These are phyloP conservation scores for Holothuria glaberrima DNA, from an alignment of 35 echinoderm and acorn worm genomes.

Conservation along the genomic window DNA sequence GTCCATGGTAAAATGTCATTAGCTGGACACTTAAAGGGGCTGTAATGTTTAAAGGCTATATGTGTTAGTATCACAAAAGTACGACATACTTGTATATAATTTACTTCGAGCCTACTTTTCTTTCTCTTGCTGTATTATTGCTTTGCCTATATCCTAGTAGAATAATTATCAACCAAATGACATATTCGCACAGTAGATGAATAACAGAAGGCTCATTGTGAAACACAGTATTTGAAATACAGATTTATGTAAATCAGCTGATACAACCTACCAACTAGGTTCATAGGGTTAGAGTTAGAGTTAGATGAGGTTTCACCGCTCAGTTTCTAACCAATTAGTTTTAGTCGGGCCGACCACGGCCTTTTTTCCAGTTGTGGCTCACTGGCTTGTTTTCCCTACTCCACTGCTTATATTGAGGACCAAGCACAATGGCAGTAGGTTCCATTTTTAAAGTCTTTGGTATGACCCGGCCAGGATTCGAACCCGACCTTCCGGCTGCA, in stretches of 20 bases:
- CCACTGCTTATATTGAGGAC: too few species aligned
- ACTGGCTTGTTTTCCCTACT: too few species aligned
- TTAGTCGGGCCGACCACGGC: too few species aligned
- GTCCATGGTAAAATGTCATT: not conserved
- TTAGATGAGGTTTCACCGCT: too few species aligned
- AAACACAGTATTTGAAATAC: not conserved
- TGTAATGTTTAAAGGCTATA: not conserved
- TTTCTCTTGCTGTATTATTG: slow-evolving; percentile 3
- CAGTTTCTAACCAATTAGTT: too few species aligned
- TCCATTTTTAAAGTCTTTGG: too few species aligned
- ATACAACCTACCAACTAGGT: slow-evolving; percentile 4
- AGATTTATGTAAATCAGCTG: not conserved
- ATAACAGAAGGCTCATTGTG: slow-evolving; percentile 1
- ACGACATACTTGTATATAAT: not conserved
- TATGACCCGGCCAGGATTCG: too few species aligned
- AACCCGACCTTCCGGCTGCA: too few species aligned
- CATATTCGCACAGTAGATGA: not conserved
- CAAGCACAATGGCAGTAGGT: too few species aligned
- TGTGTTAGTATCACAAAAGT: not conserved
- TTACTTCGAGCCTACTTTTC: too few species aligned
- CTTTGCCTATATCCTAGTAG: slow-evolving; percentile 8
- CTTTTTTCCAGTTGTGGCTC: too few species aligned
- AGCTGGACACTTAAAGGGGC: not conserved
- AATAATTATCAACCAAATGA: not conserved
- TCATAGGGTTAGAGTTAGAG: too few species aligned